A percentile compares a stretch with the other conserved stretches of the same genome.
Evolutionary conservation across 1,140 invertebrate species (phyloP).

Genomic region (Teleogryllus occipitalis): DNA sequence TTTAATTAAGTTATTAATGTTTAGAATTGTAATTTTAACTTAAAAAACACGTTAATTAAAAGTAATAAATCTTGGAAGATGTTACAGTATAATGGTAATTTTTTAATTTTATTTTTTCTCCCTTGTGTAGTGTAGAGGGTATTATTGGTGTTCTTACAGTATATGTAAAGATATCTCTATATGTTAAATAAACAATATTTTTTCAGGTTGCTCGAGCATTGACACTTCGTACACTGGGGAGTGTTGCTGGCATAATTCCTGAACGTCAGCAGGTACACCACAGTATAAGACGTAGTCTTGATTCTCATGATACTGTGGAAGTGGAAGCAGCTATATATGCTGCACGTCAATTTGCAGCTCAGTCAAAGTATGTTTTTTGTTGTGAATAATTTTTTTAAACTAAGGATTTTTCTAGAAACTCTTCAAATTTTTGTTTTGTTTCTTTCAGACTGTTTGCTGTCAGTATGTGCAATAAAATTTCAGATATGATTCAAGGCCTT

Average conservation of each 20-base stretch:
- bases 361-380: slow-evolving; percentile 61
- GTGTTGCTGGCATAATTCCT: slow-evolving; percentile 84
- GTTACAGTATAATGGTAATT: too few relatives aligned
- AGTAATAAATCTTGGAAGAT: neutral
- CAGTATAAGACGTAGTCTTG: slow-evolving; percentile 80
- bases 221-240: slow-evolving; percentile 81
- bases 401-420: neutral
- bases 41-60: too few relatives aligned
- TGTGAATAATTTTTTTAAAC: neutral
- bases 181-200: neutral
- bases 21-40: too few relatives aligned
- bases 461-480: slow-evolving; percentile 91
- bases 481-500: slow-evolving; percentile 88
- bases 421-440: slow-evolving; percentile 10
- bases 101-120: too few relatives aligned
- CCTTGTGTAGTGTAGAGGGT: neutral
- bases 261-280: slow-evolving; percentile 93
- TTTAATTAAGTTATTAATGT: too few relatives aligned
- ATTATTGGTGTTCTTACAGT: neutral
- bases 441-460: slow-evolving; percentile 76
- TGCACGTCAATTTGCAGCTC: slow-evolving; percentile 83
- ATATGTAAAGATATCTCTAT: neutral
- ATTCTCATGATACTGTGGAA: slow-evolving; percentile 92
- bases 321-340: slow-evolving; percentile 94
- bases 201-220: slow-evolving; percentile 68